Base-by-base conservation (phyloP, 30 jellyfish, hydroid and myxozoan species). In the Nemopilema nomurai region DNA sequence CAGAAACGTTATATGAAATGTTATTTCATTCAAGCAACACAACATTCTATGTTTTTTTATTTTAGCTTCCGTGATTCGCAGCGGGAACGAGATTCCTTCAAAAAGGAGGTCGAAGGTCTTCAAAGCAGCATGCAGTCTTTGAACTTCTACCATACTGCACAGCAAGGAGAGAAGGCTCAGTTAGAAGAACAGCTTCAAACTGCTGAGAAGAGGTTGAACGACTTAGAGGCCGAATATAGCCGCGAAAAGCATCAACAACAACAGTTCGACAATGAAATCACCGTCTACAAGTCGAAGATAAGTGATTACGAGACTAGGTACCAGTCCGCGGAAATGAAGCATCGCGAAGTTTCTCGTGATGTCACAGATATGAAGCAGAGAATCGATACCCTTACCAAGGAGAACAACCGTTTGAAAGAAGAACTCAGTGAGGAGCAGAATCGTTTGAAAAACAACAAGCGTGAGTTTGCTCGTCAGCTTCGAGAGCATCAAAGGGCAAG, bases 401-500 rank as follows among this genome's bases (percentile, higher is more conserved):
- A 94, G 32, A 84, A 78, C 71, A 75, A 89, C 62, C 86, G 97
- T 17, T 53, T 85, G 73, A 85, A 82, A 57, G 90, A 81, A n/a
- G 96, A 94, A 82, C 78, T 94, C 27, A 68, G 74, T 84, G 99
- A 94, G 63, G 99, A 94, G 49, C 78, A 85, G 82, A 69, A 53
- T 65, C 83, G 96, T n/a, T 80, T 75, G 50, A 80, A 86, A 71
- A 90, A 71, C 82, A 86, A 74, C 86, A 94, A 94, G 77, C 79
- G 89, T 52, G 99, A 94, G 28, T 89, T 87, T 71, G 99, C 94
- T 20, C 79, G 80, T 67, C 97, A 89, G 86, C 82, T 94, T 9
- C 88, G 95, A 31, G 99, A 94, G 16, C 97, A 89, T 67, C 96
- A 89, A 62, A 84, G 96, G 49, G 69, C 92, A 23, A 89, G 91